Conservation (phyloP, 2,888 invertebrate genomes). For the Coleophora flavipennella region DNA sequence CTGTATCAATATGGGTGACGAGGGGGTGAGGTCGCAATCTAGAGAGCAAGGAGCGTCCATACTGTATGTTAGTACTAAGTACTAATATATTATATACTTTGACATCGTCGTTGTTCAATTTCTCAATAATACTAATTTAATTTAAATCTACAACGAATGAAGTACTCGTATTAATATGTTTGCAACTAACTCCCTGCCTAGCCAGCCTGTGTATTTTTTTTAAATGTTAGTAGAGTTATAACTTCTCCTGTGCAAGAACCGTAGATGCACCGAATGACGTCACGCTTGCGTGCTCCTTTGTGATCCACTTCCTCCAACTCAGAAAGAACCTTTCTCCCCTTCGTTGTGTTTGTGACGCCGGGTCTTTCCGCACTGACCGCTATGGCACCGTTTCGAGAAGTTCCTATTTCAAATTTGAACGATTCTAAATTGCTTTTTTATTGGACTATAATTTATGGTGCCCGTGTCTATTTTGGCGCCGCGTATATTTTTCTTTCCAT, state of each 20-base stretch:
- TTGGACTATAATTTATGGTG: slow-evolving; percentile 62
- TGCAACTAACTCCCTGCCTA: too few species aligned
- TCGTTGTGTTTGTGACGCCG: neutral
- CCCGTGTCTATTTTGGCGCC: slow-evolving; percentile 52
- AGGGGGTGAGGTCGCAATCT: too few species aligned
- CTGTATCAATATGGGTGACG: too few species aligned
- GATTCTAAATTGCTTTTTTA: slow-evolving; percentile 68
- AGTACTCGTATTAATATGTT: too few species aligned
- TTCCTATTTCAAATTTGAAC: slow-evolving; percentile 56
- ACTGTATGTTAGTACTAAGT: too few species aligned
- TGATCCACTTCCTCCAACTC: slow-evolving; percentile 12
- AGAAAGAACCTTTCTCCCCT: slow-evolving; percentile 14
- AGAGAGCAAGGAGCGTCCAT: too few species aligned
- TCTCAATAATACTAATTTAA: too few species aligned
- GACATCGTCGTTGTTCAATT: too few species aligned
- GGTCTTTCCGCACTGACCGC: neutral
- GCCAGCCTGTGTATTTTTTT: too few species aligned
- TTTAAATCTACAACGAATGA: too few species aligned
- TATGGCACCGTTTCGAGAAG: slow-evolving; percentile 25
- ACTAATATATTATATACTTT: too few species aligned
- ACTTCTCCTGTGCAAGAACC: slow-evolving; percentile 44
- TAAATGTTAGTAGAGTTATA: slow-evolving; percentile 32
- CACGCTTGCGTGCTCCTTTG: slow-evolving; percentile 46
- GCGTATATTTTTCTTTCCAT: slow-evolving; percentile 22
- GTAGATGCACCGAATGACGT: slow-evolving; percentile 64